Conservation (phyloP, 1,140 invertebrate genomes). For the Lordiphosa mommai region DNA sequence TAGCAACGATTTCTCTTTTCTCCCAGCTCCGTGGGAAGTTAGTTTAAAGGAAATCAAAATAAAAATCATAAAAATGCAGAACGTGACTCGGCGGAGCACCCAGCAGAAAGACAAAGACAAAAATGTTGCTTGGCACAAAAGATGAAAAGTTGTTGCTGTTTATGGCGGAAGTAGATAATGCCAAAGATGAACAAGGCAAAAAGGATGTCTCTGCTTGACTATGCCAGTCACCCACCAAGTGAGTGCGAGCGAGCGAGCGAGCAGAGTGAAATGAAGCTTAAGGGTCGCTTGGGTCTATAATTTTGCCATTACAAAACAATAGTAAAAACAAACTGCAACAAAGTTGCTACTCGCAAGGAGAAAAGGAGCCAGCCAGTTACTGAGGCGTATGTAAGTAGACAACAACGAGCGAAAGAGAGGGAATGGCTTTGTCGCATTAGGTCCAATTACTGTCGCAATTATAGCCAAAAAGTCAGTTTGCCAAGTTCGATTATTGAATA, state of each 20-base stretch:
- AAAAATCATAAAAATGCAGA: conserved; percentile 77
- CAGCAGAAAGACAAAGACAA: not conserved
- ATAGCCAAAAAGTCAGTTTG: conserved; percentile 58
- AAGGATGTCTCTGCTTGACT: conserved; percentile 29
- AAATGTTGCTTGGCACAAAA: conserved; percentile 59
- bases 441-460: conserved; percentile 80
- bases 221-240: not conserved
- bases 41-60: conserved; percentile 78
- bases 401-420: conserved; percentile 10
- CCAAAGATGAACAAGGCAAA: conserved; percentile 72
- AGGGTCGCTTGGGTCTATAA: conserved; percentile 70
- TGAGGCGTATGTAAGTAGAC: conserved; percentile 51
- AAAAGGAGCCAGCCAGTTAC: conserved; percentile 4
- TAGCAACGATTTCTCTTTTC: conserved; percentile 63
- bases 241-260: not conserved
- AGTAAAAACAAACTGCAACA: conserved; percentile 77
- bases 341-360: conserved; percentile 34
- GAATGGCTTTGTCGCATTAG: conserved; percentile 74
- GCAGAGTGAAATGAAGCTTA: conserved; percentile 58
- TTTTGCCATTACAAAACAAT: conserved; percentile 77
- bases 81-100: conserved; percentile 41
- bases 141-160: conserved; percentile 77
- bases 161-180: conserved; percentile 77
- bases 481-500: conserved; percentile 22
- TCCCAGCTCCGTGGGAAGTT: conserved; percentile 33